These are phyloP conservation scores for Lasioglossum villosulum DNA, from an alignment of 2,888 invertebrate genomes.

Conservation along the genomic window DNA sequence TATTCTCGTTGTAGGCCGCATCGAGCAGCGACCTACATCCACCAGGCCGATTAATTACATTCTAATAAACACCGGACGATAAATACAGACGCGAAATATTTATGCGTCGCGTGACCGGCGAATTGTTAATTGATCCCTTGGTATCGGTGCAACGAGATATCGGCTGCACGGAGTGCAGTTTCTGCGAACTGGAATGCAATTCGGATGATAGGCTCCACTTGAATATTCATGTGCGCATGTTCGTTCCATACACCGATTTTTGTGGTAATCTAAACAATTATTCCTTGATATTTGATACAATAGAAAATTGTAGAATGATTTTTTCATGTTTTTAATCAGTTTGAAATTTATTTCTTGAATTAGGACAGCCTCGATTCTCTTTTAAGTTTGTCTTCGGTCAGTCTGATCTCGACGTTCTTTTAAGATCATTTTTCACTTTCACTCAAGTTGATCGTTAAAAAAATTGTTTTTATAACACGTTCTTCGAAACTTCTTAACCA, in stretches of 20 bases:
- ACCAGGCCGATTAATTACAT: slow-evolving; percentile 42
- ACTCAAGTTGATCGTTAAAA: not conserved
- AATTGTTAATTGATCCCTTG: slow-evolving; percentile 29
- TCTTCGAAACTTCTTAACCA: not conserved
- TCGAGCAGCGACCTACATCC: slow-evolving; percentile 43
- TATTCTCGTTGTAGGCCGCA: slow-evolving; percentile 5
- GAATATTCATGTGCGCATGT: not conserved
- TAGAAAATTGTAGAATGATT: too few species aligned
- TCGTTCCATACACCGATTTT: not conserved
- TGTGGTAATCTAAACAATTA: not conserved
- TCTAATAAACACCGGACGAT: slow-evolving; percentile 37
- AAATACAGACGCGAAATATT: slow-evolving; percentile 33
- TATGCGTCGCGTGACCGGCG: slow-evolving; percentile 30
- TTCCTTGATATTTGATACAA: too few species aligned
- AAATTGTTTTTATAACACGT: not conserved
- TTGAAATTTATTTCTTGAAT: not conserved
- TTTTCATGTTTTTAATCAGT: not conserved
- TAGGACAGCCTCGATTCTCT: not conserved
- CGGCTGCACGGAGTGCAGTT: not conserved
- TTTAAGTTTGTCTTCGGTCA: not conserved
- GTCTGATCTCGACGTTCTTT: not conserved
- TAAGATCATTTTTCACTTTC: not conserved
- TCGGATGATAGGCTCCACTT: not conserved
- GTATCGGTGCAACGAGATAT: not conserved
- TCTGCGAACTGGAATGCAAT: not conserved